Evolutionary conservation across 1,140 invertebrate genomes (phyloP).

Genomic region (Aphelinus atriplicis): DNA sequence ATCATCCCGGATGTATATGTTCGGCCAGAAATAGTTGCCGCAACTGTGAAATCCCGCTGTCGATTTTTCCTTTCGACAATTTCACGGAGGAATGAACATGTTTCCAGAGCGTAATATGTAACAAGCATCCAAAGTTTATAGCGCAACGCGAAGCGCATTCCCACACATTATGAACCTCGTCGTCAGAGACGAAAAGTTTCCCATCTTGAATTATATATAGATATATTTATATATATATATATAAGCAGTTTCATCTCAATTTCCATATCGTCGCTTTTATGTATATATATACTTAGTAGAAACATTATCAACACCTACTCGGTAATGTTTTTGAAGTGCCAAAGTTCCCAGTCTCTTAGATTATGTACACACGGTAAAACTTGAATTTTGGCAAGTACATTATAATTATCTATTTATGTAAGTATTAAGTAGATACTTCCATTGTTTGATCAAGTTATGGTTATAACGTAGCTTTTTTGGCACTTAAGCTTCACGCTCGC

Average conservation of each 20-base stretch:
- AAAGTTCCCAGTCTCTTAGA: constrained; percentile 41
- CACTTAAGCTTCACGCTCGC: constrained; percentile 35
- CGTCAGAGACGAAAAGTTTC: constrained; percentile 17
- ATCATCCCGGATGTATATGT: too few species aligned
- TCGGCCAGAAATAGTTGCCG: too few species aligned
- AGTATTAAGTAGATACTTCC: constrained; percentile 40
- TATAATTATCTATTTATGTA: constrained; percentile 29
- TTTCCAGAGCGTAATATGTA: constrained; percentile 14
- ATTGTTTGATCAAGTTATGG: constrained; percentile 39
- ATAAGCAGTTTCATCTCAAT: constrained; percentile 13
- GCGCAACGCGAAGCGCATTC: neutral
- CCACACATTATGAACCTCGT: neutral
- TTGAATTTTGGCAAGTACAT: constrained; percentile 39
- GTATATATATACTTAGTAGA: constrained; percentile 16
- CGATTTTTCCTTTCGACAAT: neutral
- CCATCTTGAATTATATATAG: neutral
- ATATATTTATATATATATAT: neutral
- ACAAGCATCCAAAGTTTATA: constrained; percentile 17
- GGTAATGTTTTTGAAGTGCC: constrained; percentile 35
- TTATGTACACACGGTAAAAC: constrained; percentile 36
- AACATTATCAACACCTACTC: constrained; percentile 37
- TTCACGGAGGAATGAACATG: neutral
- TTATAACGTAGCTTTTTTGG: constrained; percentile 37
- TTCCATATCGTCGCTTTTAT: neutral
- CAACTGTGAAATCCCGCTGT: too few species aligned